Conservation (phyloP, 2,797 vertebrate genomes). For the Peromyscus eremicus region DNA sequence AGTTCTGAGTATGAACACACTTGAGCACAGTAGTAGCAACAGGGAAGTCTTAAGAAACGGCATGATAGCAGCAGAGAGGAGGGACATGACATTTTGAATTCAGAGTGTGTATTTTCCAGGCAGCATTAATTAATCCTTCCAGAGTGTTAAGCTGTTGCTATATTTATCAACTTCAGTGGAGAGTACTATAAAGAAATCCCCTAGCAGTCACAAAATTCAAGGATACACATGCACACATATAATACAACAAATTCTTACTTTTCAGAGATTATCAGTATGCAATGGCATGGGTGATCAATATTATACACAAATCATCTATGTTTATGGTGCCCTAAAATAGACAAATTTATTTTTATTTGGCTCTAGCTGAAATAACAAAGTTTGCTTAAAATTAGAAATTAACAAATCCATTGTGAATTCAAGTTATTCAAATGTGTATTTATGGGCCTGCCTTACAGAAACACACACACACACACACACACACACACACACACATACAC, state of each 20-base stretch:
- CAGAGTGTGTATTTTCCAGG: slow-evolving; percentile 3
- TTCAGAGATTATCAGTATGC: background rate
- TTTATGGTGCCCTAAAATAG: background rate
- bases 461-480: background rate
- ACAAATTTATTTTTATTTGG: background rate
- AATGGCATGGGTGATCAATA: background rate
- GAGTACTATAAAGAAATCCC: background rate
- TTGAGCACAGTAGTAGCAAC: slow-evolving; percentile 75
- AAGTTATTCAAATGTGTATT: background rate
- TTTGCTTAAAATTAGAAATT: background rate
- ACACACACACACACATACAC: fast-evolving
- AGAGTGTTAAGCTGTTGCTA: background rate
- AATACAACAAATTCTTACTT: background rate
- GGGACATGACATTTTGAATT: slow-evolving; percentile 17
- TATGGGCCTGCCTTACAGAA: too few relatives aligned
- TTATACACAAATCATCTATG: background rate
- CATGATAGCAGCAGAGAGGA: slow-evolving; percentile 55
- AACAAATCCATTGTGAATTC: background rate
- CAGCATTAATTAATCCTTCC: slow-evolving; percentile 42
- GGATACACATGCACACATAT: background rate
- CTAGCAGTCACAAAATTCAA: background rate
- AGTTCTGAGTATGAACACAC: slow-evolving; percentile 85
- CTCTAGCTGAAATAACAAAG: background rate
- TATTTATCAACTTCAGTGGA: slow-evolving; percentile 15
- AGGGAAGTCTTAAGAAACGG: slow-evolving; percentile 35